phyloP scores from a whole-genome alignment of 1,140 invertebrate genomes.

The Teleopsis dalmanni region DNA sequence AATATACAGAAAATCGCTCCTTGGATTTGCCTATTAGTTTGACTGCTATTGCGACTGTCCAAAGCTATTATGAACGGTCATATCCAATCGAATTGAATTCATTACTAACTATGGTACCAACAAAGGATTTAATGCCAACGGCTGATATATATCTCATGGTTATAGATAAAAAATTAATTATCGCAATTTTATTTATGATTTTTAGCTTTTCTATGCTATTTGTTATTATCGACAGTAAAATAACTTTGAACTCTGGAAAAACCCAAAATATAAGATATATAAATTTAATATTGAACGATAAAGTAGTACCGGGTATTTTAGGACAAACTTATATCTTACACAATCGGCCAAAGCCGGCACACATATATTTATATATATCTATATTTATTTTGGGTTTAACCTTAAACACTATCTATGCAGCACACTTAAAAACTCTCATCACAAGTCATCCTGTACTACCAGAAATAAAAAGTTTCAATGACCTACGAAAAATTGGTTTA shows the following conservation, averaged over 20 bases:
- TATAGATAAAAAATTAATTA: neutral
- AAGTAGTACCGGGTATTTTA: constrained; percentile 23
- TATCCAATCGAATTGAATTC: neutral
- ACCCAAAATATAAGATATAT: neutral
- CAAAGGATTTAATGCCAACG: neutral
- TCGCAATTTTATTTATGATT: neutral
- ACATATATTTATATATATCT: neutral
- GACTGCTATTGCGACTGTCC: no score
- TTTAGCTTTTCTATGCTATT: neutral
- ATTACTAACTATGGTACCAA: neutral
- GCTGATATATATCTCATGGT: neutral
- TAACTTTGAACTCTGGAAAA: no score
- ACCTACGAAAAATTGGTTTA: neutral
- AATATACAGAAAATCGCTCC: neutral
- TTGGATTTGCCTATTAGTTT: neutral
- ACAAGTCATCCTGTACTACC: neutral
- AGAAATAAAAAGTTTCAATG: neutral
- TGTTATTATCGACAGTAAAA: neutral
- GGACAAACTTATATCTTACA: constrained; percentile 24
- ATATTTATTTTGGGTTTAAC: neutral
- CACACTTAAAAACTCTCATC: neutral
- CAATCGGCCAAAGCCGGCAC: neutral
- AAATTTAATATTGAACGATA: constrained; percentile 24
- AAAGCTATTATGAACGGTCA: neutral
- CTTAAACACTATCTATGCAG: neutral